A percentile compares a stretch with the other conserved stretches of the same genome.
Conservation (phyloP, 2,797 vertebrate species). For the Aphelocoma californica region DNA sequence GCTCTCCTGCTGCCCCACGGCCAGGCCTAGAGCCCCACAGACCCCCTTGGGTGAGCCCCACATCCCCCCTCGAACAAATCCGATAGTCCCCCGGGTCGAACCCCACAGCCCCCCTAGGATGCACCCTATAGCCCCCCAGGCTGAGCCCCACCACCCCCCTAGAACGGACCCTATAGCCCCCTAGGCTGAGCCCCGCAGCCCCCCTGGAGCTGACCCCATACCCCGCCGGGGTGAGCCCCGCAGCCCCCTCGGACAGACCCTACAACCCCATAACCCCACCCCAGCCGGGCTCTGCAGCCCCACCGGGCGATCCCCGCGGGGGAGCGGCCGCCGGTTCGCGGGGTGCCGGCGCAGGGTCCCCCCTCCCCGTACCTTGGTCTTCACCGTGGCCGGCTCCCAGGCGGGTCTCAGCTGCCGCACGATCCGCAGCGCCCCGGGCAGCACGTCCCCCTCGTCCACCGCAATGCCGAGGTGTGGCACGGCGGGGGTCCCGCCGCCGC, state of each 20-base stretch:
- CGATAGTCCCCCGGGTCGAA: background rate
- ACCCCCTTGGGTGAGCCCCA: too few species aligned
- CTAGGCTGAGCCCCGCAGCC: background rate
- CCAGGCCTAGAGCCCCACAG: too few species aligned
- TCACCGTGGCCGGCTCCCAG: constrained; percentile 82
- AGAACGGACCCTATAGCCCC: fast-evolving
- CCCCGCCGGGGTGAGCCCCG: background rate
- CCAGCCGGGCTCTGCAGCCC: background rate
- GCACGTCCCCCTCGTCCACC: constrained; percentile 68
- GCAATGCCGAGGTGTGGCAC: constrained; percentile 57
- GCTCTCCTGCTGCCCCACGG: background rate
- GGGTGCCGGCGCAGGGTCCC: background rate
- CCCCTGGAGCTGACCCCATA: background rate
- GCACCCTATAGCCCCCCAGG: background rate
- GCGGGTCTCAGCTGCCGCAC: constrained; percentile 88
- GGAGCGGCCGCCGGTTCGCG: background rate
- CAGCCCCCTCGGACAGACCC: background rate
- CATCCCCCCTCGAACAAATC: background rate
- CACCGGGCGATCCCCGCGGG: background rate
- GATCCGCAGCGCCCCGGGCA: constrained; percentile 84
- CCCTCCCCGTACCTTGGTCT: constrained; percentile 82
- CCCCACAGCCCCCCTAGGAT: too few species aligned
- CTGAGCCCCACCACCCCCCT: background rate
- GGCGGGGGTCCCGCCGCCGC: background rate
- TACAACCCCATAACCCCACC: fast-evolving